A percentile compares a stretch with the other conserved stretches of the same genome.
Evolutionary conservation across 2,888 invertebrate species (phyloP).

Genomic region (Brenthis ino): DNA sequence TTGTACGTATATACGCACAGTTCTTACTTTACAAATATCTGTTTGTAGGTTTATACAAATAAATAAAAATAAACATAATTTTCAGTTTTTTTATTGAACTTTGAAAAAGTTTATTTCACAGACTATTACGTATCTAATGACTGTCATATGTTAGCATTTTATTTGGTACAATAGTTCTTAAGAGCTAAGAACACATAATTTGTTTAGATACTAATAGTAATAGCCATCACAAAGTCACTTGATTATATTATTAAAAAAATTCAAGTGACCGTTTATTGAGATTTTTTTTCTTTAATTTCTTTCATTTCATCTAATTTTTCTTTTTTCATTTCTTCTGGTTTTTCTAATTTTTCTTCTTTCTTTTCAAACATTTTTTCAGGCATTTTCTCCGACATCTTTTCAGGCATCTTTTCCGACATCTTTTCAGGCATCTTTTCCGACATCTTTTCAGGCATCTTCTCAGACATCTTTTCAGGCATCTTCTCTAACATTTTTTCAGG

Average conservation of each 20-base stretch:
- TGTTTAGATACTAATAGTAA: constrained; percentile 33
- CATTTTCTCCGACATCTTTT: constrained; percentile 34
- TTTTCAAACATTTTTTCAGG: constrained; percentile 34
- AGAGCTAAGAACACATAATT: constrained; percentile 25
- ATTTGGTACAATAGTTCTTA: constrained; percentile 75
- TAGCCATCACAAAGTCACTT: constrained; percentile 17
- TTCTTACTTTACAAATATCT: too few relatives aligned
- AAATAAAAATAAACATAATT: neutral
- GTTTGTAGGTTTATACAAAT: neutral
- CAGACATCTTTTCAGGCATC: constrained; percentile 30
- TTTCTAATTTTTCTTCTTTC: constrained; percentile 44
- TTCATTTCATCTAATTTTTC: constrained; percentile 29
- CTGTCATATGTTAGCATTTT: constrained; percentile 40
- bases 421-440: constrained; percentile 42
- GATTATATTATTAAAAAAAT: constrained; percentile 12
- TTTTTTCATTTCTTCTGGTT: constrained; percentile 39
- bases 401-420: constrained; percentile 38
- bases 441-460: constrained; percentile 42
- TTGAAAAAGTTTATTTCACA: constrained; percentile 16
- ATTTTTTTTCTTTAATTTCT: constrained; percentile 32
- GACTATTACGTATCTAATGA: constrained; percentile 17
- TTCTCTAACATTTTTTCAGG: constrained; percentile 42
- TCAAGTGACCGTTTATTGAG: constrained; percentile 19
- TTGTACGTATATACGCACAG: too few relatives aligned
- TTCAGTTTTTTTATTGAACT: constrained; percentile 18